A percentile compares a stretch with the other conserved stretches of the same genome.
These are phyloP conservation scores for Semibalanus balanoides DNA, from an alignment of 1,140 invertebrate species.

Conservation along the genomic window DNA sequence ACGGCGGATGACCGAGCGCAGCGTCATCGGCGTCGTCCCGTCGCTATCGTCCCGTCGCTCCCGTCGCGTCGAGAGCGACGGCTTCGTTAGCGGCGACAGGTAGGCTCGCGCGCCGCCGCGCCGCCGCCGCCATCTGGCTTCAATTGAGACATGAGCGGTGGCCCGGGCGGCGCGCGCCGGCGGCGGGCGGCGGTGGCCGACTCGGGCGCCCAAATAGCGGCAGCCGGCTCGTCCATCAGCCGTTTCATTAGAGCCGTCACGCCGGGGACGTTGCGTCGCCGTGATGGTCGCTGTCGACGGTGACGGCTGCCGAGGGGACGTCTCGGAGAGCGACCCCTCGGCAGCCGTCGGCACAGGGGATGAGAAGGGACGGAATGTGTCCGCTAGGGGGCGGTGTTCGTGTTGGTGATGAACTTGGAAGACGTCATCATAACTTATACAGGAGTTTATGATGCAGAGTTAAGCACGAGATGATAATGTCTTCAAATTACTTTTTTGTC, in stretches of 20 bases:
- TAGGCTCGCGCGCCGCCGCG: background rate
- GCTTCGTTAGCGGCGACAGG: constrained; percentile 1
- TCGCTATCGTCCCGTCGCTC: too few species aligned
- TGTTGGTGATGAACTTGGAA: too few species aligned
- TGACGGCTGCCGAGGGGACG: background rate
- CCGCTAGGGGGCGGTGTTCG: too few species aligned
- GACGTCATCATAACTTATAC: too few species aligned
- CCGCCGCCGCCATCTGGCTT: background rate
- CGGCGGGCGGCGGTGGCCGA: too few species aligned
- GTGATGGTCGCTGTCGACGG: constrained; percentile 1
- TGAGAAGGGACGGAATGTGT: too few species aligned
- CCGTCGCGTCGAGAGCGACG: background rate
- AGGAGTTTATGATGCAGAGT: too few species aligned
- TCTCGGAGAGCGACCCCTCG: too few species aligned
- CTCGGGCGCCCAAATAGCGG: background rate
- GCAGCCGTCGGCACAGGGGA: background rate
- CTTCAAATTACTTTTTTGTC: too few species aligned
- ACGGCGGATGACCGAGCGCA: background rate
- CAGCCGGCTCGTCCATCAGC: background rate
- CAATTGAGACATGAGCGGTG: background rate
- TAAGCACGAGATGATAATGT: too few species aligned
- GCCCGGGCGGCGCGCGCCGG: too few species aligned
- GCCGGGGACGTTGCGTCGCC: background rate
- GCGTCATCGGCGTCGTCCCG: too few species aligned
- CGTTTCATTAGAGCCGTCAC: background rate